Base-by-base conservation (phyloP, 2,888 invertebrate genomes). In the Lapara coniferarum region DNA sequence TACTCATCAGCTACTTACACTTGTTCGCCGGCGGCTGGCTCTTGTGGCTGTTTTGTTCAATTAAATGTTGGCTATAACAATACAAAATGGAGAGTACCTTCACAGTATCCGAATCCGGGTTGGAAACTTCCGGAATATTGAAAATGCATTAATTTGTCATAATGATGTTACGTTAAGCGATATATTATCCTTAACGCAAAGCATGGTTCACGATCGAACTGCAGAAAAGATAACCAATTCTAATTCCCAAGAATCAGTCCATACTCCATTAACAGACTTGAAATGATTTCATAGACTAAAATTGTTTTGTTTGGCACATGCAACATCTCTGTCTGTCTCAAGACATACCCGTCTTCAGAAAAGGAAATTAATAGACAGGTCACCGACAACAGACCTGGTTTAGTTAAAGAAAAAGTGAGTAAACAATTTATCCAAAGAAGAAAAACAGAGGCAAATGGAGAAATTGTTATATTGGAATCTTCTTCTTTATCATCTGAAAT, bases 401-500 rank as follows among this genome's bases (percentile, higher is more conserved):
- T 77, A 10, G 73, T 72, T 57, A 81, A 79, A 57, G 86, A 86
- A 72, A 83, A 82, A 55, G 76, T 76, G 49, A 81, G 76, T 76
- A 78, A 78, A 56, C 86, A 83, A 71, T 86, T 86, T 90, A 14
- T 84, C 89, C 10, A 95, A 95, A 81, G 95, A 95, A 81, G 95
- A 95, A 77, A 95, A 95, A 75, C 95, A 95, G 77, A 89, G 95
- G 30, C 95, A 95, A 77, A 95, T 83, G 95, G 95, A 82, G 95
- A 95, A 81, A 95, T 95, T 72, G 94, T 95, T 19, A 94, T 94
- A 75, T 87, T 95, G 85, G 95, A 95, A 77, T 95, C 95, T 0
- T 95, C 95, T 6, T 95, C 95, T 1, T 88, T 95, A 69, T 95
- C 95, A 51, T 95, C 95, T 10, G 95, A 95, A 85, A 95, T 95